These are phyloP conservation scores for Brachyalestes nurse DNA, from an alignment of 2,797 vertebrate genomes.

Conservation along the genomic window DNA sequence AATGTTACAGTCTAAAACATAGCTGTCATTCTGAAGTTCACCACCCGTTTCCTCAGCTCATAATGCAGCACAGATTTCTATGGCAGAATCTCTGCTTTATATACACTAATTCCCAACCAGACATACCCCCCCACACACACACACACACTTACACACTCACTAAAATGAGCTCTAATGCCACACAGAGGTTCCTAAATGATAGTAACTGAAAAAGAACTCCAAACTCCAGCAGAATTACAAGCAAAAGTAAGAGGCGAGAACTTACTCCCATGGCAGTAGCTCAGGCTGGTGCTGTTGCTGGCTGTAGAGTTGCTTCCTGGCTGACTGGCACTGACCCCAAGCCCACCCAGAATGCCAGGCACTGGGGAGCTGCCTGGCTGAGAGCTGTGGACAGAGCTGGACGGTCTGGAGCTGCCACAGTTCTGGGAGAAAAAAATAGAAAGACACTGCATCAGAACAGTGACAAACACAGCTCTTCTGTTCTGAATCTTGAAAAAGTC, in stretches of 20 bases:
- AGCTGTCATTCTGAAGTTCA: constrained; percentile 76
- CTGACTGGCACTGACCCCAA: constrained; percentile 31
- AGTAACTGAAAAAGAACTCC: constrained; percentile 23
- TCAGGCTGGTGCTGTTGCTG: constrained; percentile 45
- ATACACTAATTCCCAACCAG: constrained; percentile 50
- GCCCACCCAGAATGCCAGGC: constrained; percentile 50
- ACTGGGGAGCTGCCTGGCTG: constrained; percentile 71
- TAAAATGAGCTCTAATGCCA: constrained; percentile 10
- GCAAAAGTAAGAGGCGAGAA: constrained; percentile 3
- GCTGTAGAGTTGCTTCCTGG: constrained; percentile 47
- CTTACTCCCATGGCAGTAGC: constrained; percentile 52
- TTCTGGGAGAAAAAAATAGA: constrained; percentile 67
- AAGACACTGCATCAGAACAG: not conserved
- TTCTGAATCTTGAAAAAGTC: not conserved
- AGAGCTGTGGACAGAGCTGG: constrained; percentile 75
- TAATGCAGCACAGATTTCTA: constrained; percentile 67
- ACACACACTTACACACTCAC: constrained; percentile 47
- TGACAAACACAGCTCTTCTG: not conserved
- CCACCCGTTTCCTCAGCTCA: constrained; percentile 55
- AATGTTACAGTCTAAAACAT: constrained; percentile 72
- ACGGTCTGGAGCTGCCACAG: constrained; percentile 75
- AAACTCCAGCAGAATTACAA: not conserved
- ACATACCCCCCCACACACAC: constrained; percentile 50
- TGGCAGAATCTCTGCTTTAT: constrained; percentile 56
- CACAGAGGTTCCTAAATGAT: not conserved